Evolutionary conservation across 2,113 vertebrate genomes (phyloP).

Genomic region (Pardalotus punctatus): DNA sequence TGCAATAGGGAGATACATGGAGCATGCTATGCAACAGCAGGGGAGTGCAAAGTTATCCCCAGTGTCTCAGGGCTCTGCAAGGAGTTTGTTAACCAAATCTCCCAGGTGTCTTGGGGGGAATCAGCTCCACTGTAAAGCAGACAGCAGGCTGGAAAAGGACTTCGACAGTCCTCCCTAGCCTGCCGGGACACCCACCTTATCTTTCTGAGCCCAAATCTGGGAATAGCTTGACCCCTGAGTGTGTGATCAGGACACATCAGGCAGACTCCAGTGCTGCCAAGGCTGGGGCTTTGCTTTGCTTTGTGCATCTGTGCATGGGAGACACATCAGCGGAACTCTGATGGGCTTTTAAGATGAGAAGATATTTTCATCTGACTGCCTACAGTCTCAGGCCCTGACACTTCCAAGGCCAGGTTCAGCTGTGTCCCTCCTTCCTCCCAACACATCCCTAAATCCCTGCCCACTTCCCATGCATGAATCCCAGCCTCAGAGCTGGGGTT

Average conservation of each 20-base stretch:
- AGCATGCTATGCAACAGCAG: background rate
- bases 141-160: background rate
- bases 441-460: background rate
- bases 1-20: background rate
- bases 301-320: conserved; percentile 3
- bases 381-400: background rate
- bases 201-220: background rate
- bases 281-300: conserved; percentile 21
- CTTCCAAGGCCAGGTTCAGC: background rate
- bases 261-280: background rate
- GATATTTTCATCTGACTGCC: background rate
- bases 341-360: background rate
- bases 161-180: background rate
- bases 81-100: background rate
- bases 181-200: background rate
- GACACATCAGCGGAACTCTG: background rate
- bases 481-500: background rate
- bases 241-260: background rate
- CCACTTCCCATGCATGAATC: background rate
- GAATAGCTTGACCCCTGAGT: background rate
- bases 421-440: background rate
- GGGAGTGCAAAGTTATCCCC: background rate
- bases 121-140: background rate
- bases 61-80: background rate
- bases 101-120: background rate